Evolutionary conservation across 2,797 vertebrate species (phyloP).

Genomic region (Dendrocincla fuliginosa): DNA sequence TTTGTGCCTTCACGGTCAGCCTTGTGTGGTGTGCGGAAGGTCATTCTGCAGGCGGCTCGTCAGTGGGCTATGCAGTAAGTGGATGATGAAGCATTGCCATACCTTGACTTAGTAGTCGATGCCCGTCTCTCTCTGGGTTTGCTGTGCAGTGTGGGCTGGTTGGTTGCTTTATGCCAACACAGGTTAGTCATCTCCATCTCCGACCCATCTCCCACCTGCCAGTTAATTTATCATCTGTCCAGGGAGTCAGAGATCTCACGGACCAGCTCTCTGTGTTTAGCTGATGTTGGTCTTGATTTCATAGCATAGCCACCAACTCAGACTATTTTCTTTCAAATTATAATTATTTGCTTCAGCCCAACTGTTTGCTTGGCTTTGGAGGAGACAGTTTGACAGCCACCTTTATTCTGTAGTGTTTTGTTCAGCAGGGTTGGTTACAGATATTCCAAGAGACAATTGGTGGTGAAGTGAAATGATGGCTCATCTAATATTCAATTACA

Average conservation of each 20-base stretch:
- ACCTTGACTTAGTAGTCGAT: no score
- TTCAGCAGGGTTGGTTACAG: background rate
- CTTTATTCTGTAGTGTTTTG: background rate
- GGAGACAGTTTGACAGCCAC: background rate
- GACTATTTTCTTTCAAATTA: background rate
- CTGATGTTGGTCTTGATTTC: background rate
- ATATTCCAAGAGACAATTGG: slow-evolving; percentile 16
- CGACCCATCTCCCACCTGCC: background rate
- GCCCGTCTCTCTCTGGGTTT: no score
- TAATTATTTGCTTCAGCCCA: background rate
- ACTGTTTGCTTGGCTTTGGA: background rate
- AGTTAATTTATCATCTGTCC: background rate
- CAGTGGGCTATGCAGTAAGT: background rate
- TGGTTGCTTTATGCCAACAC: no score
- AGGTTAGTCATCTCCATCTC: background rate
- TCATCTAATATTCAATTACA: slow-evolving; percentile 53
- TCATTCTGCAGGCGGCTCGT: no score
- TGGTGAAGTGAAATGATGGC: slow-evolving; percentile 9
- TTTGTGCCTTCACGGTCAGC: no score
- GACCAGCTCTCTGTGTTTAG: background rate
- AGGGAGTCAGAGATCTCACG: background rate
- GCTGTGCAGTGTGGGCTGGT: no score
- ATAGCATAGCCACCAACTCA: background rate
- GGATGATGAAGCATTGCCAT: background rate
- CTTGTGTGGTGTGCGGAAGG: no score